Evolutionary conservation across 2,888 invertebrate species (phyloP).

Genomic region (Callinectes sapidus): DNA sequence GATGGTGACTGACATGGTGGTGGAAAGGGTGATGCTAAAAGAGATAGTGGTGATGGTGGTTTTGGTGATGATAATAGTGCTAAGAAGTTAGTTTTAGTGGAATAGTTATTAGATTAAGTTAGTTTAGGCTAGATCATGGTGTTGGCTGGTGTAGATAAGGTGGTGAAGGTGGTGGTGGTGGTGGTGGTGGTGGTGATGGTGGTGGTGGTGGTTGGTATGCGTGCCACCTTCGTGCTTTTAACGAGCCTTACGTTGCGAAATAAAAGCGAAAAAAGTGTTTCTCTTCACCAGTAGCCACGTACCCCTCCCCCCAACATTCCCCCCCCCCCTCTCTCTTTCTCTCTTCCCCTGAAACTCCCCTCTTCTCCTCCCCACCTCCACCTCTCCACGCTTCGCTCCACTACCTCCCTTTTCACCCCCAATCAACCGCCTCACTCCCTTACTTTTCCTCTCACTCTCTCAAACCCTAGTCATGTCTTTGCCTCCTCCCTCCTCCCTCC

Average conservation of each 20-base stretch:
- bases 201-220: slow-evolving; percentile 22
- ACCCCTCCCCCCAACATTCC: not conserved
- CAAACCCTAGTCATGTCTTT: slow-evolving; percentile 23
- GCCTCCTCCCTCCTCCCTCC: no score
- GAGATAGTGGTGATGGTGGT: not conserved
- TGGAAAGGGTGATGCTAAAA: not conserved
- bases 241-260: not conserved
- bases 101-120: not conserved
- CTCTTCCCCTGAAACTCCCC: not conserved
- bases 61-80: not conserved
- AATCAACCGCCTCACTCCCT: not conserved
- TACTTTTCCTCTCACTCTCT: slow-evolving; percentile 15
- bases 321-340: not conserved
- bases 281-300: not conserved
- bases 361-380: not conserved
- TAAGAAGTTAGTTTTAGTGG: not conserved
- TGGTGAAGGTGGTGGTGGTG: not conserved
- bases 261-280: slow-evolving; percentile 3
- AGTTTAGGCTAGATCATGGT: no score
- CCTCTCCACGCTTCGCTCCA: not conserved
- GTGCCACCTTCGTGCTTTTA: not conserved
- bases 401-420: not conserved
- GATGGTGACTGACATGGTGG: not conserved
- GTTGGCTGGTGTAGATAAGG: no score
- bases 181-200: not conserved